phyloP scores from a whole-genome alignment of 1,140 invertebrate species.

The Heliconius hewitsoni region DNA sequence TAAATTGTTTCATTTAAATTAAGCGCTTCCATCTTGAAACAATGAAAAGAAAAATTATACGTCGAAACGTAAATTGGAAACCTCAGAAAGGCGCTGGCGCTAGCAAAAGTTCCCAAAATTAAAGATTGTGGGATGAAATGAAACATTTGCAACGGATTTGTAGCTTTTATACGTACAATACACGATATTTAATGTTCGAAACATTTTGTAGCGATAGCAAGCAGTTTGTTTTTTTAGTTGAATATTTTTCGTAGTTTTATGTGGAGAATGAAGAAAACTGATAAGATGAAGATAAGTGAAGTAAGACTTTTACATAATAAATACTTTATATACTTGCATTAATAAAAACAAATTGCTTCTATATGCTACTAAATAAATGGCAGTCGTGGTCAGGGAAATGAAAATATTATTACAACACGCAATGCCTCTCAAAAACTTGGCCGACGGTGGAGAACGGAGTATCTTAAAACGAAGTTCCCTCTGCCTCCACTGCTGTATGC shows the following conservation, averaged over 20 bases:
- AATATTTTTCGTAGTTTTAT: not conserved
- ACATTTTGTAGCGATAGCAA: not conserved
- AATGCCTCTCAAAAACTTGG: too few relatives aligned
- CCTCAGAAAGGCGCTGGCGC: conserved; percentile 27
- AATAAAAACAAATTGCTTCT: too few relatives aligned
- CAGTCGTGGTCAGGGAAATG: too few relatives aligned
- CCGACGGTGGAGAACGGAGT: too few relatives aligned
- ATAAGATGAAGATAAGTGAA: not conserved
- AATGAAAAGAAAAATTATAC: conserved; percentile 35
- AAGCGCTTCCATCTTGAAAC: conserved; percentile 33
- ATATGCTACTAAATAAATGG: too few relatives aligned
- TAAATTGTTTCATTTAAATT: conserved; percentile 35
- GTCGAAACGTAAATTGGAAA: conserved; percentile 34
- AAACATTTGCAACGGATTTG: conserved; percentile 20
- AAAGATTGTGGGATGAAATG: conserved; percentile 30
- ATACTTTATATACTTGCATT: too few relatives aligned
- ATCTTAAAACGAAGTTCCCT: too few relatives aligned
- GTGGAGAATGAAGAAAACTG: too few relatives aligned
- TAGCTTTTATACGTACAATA: conserved; percentile 4
- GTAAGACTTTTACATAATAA: too few relatives aligned
- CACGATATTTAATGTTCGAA: not conserved
- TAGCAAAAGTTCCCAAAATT: conserved; percentile 27
- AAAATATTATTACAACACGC: too few relatives aligned
- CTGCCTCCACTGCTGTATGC: too few relatives aligned
- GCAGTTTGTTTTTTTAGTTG: not conserved